A percentile compares a stretch with the other conserved stretches of the same genome.
phyloP scores from a whole-genome alignment of 2,797 vertebrate species.

The Gymnoscopelus microlampas region DNA sequence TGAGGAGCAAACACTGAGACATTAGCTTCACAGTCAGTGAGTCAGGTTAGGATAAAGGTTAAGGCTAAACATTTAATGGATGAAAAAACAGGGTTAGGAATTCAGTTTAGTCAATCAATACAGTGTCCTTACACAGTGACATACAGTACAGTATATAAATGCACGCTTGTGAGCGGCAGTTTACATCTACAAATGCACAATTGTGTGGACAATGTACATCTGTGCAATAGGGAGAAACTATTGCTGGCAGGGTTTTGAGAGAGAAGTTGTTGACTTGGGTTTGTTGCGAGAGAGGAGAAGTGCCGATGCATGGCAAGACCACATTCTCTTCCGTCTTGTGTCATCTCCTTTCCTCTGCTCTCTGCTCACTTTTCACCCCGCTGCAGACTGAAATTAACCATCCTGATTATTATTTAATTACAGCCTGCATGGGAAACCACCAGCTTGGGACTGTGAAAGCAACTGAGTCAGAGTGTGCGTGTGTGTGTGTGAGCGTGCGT shows the following conservation, averaged over 20 bases:
- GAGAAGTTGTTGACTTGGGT: too few species aligned
- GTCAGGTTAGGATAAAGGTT: too few species aligned
- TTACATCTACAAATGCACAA: not conserved
- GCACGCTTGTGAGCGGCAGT: not conserved
- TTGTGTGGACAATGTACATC: not conserved
- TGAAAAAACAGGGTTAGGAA: too few species aligned
- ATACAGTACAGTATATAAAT: not conserved
- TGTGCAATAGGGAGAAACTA: too few species aligned
- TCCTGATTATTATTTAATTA: not conserved
- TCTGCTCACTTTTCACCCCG: not conserved
- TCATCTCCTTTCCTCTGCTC: not conserved
- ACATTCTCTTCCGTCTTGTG: not conserved
- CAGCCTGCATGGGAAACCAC: constrained; percentile 1
- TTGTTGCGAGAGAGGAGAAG: too few species aligned
- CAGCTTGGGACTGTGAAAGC: not conserved
- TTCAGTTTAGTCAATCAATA: not conserved
- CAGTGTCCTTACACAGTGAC: not conserved
- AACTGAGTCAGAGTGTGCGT: not conserved
- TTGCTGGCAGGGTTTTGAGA: too few species aligned
- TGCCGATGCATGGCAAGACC: too few species aligned
- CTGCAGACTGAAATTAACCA: not conserved
- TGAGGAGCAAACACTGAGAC: too few species aligned
- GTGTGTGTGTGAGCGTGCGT: not conserved
- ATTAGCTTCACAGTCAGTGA: too few species aligned
- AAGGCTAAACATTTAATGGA: too few species aligned